Conservation (phyloP, 2,797 vertebrate genomes). For the Babyrousa celebensis region DNA sequence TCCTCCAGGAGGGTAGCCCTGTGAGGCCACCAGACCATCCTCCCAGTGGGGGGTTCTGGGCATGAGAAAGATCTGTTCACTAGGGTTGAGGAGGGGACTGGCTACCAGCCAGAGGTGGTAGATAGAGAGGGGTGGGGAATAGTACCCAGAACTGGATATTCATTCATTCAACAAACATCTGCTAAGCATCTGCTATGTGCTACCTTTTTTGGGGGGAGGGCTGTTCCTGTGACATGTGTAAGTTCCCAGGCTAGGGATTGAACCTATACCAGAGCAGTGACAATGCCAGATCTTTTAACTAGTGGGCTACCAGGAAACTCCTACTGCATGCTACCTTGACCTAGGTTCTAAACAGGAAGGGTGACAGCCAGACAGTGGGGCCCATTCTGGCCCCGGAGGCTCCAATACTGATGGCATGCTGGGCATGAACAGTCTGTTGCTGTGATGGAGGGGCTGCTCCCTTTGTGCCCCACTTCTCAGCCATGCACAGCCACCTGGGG, state of each 20-base stretch:
- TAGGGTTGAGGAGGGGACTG: neutral
- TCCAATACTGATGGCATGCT: neutral
- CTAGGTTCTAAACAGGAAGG: neutral
- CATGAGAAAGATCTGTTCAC: neutral
- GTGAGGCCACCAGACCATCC: too few relatives aligned
- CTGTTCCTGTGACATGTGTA: too few relatives aligned
- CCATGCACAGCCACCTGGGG: neutral
- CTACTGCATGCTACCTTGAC: neutral
- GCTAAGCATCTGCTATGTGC: neutral
- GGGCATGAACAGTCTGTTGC: neutral
- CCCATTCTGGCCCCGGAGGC: neutral
- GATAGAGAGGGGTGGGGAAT: neutral
- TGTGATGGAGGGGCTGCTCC: fast-evolving
- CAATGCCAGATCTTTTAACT: too few relatives aligned
- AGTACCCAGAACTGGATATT: neutral
- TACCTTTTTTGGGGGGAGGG: too few relatives aligned
- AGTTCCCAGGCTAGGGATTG: too few relatives aligned
- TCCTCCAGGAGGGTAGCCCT: neutral
- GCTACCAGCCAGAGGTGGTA: neutral
- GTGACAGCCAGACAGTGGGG: neutral
- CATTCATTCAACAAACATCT: neutral
- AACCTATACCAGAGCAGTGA: too few relatives aligned
- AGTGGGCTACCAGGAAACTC: too few relatives aligned
- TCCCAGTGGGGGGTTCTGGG: neutral
- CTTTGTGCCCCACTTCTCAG: neutral